phyloP scores from a whole-genome alignment of 30 jellyfish, hydroid and myxozoan genomes.

The Aurelia sp. region DNA sequence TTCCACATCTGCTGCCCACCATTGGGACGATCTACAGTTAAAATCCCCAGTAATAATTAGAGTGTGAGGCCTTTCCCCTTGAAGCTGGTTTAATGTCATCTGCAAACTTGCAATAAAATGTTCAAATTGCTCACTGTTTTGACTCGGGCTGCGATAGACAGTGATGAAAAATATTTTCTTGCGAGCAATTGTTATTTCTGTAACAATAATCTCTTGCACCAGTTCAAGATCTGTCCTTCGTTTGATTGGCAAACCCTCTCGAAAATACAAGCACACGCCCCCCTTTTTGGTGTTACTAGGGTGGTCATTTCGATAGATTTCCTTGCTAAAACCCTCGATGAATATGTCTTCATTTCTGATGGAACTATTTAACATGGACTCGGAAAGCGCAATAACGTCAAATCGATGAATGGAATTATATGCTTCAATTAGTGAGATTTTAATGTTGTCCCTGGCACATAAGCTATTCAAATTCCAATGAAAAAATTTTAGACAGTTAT shows the following conservation, averaged over 20 bases:
- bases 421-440: constrained; percentile 22
- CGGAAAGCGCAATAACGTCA: no score
- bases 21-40: neutral
- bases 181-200: constrained; percentile 39
- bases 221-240: constrained; percentile 59
- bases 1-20: constrained; percentile 33
- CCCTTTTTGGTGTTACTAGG: no score
- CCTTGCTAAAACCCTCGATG: no score
- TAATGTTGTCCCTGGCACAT: constrained; percentile 25
- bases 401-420: neutral
- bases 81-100: constrained; percentile 3
- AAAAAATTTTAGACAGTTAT: neutral
- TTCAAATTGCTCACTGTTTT: no score
- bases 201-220: constrained; percentile 29
- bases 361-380: neutral
- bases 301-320: no score
- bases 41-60: neutral
- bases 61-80: constrained; percentile 20
- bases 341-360: neutral
- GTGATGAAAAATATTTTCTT: no score
- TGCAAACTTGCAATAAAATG: no score
- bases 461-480: neutral
- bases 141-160: no score
- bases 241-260: neutral
- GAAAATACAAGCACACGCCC: no score